phyloP scores from a whole-genome alignment of 2,113 vertebrate genomes.

The Panthera leo region DNA sequence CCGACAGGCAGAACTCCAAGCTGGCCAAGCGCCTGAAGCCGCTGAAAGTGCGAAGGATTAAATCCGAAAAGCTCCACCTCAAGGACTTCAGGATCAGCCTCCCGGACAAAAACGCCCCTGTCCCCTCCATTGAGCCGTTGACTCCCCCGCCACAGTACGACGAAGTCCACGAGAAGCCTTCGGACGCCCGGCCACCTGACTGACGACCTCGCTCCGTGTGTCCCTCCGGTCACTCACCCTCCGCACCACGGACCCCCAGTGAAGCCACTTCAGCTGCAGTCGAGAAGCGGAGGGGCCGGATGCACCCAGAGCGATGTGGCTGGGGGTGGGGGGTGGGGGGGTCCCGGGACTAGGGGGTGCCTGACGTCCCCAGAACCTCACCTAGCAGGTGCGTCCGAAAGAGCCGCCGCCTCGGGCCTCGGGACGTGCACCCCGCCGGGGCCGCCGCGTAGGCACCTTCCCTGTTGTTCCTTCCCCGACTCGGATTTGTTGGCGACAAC shows the following conservation, averaged over 20 bases:
- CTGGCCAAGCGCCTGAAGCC: constrained; percentile 89
- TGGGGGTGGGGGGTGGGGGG: background rate
- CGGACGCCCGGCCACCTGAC: constrained; percentile 69
- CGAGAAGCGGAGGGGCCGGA: background rate
- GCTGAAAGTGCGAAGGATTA: constrained; percentile 93
- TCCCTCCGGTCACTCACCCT: background rate
- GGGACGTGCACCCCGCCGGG: accelerated
- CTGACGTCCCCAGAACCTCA: background rate
- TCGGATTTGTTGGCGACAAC: background rate
- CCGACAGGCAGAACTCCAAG: constrained; percentile 83
- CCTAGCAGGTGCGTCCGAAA: accelerated
- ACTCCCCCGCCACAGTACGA: constrained; percentile 96
- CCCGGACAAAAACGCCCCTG: constrained; percentile 77
- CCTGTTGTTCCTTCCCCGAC: background rate
- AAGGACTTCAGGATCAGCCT: constrained; percentile 88
- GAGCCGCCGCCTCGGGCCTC: background rate
- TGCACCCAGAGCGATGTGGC: background rate
- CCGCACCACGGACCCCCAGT: background rate
- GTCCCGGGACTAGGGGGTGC: background rate
- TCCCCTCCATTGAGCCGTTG: constrained; percentile 91
- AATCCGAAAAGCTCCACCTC: constrained; percentile 93
- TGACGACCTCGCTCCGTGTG: background rate
- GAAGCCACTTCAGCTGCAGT: background rate
- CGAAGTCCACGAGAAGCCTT: constrained; percentile 83
- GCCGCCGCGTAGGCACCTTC: accelerated